Evolutionary conservation across 53 echinoderm and acorn worm species (phyloP).

Genomic region (Echinarachnius parma): DNA sequence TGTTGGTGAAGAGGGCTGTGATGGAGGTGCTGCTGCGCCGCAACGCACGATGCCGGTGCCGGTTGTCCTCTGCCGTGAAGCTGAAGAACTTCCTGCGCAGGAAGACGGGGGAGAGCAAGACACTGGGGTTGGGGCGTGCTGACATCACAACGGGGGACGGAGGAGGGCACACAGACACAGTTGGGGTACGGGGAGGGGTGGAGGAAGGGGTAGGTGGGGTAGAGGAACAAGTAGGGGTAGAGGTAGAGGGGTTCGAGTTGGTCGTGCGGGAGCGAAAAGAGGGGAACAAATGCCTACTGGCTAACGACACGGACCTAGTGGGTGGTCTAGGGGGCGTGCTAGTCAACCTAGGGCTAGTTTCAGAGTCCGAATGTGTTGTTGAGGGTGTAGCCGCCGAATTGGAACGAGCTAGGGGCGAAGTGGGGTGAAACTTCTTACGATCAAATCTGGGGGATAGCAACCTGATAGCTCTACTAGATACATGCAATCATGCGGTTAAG

Average conservation of each 20-base stretch:
- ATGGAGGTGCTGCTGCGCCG: constrained; percentile 33
- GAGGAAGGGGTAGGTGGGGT: background rate
- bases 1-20: constrained; percentile 35
- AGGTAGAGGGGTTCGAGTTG: background rate
- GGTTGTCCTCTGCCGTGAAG: constrained; percentile 83
- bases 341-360: background rate
- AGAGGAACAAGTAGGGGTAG: background rate
- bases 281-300: background rate
- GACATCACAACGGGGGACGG: constrained; percentile 19
- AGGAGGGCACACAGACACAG: background rate
- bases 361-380: too few relatives aligned
- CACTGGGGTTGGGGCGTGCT: constrained; percentile 39
- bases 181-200: background rate
- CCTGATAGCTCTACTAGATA: too few relatives aligned
- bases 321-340: background rate
- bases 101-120: constrained; percentile 39
- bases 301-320: constrained; percentile 7
- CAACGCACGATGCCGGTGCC: constrained; percentile 18
- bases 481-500: too few relatives aligned
- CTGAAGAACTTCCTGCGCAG: constrained; percentile 82
- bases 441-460: too few relatives aligned
- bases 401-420: too few relatives aligned
- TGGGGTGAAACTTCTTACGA: background rate
- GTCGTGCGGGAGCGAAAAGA: background rate
- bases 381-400: constrained; percentile 19